These are phyloP conservation scores for Prinia subflava DNA, from an alignment of 2,113 vertebrate genomes.

Conservation along the genomic window DNA sequence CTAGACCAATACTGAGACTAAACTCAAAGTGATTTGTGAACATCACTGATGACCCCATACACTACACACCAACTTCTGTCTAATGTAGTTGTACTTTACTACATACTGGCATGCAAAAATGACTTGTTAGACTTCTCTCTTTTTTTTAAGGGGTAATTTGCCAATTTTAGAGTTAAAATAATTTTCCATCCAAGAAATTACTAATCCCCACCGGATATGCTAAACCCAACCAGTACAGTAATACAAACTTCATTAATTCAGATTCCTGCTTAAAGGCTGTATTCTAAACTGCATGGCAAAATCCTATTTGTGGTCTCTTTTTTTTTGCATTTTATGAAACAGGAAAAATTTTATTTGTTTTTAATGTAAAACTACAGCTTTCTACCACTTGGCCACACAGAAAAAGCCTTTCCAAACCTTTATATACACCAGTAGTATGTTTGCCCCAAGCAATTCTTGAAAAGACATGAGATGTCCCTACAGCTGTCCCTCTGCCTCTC, in stretches of 20 bases:
- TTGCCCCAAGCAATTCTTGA: neutral
- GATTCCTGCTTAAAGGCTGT: neutral
- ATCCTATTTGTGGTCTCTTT: neutral
- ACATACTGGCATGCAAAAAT: neutral
- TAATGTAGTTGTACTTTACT: neutral
- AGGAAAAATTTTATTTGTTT: neutral
- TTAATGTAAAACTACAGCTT: neutral
- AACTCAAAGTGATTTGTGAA: neutral
- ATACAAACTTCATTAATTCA: neutral
- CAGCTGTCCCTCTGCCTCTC: neutral
- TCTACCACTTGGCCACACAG: neutral
- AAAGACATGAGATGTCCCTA: neutral
- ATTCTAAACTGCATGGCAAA: neutral
- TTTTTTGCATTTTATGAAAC: neutral
- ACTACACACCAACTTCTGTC: neutral
- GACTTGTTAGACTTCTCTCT: neutral
- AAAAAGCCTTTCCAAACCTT: neutral
- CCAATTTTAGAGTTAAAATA: neutral
- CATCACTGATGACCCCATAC: neutral
- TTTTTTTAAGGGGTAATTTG: neutral
- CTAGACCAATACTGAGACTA: neutral
- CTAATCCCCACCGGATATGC: neutral
- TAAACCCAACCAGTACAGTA: neutral
- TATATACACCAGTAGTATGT: neutral
- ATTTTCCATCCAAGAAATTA: neutral